Base-by-base conservation (phyloP, 2,888 invertebrate species). In the Dynastes tityus region DNA sequence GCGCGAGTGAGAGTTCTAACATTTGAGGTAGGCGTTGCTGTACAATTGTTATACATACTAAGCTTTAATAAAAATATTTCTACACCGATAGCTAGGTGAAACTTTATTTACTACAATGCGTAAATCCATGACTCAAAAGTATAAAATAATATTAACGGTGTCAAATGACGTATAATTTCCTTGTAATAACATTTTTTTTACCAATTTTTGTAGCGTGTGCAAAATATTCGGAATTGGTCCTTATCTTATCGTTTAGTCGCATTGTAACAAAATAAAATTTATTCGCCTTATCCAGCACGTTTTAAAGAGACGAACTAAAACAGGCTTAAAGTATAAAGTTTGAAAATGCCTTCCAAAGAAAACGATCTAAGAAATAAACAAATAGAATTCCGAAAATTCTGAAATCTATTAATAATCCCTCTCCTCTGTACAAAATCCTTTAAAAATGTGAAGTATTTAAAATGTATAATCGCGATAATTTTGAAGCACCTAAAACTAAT, bases 201-300 rank as follows among this genome's bases (percentile, higher is more conserved):
- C n/a, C 4, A 55, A 16, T n/a, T 58, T 16, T 8, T 63, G 68
- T 68, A 51, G 51, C 68, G 68, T 68, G 68, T 29, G 68, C 68
- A 68, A 68, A 68, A 68, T 51, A 51, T 68, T 51, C 49, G 8
- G 55, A 58, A 16, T 53, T 53, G 2, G 37, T 2, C 1, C 51
- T 68, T 68, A 68, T 68, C 68, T 68, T 68, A 68, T 68, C 68
- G 49, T 9, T 51, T 22, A 16, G 40, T 49, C n/a, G 13, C 9
- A 51, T 51, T 51, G 9, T 58, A 68, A 49, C 37, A 51, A 51
- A 51, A 68, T 68, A 68, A 51, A 0, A 16, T 63, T 22, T 13
- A 32, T 13, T 29, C 32, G 32, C 22, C 22, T 22, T 58, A 58
- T 58, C 22, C 22, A 58, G 22, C 55, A 58, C 22, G 55, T 58